phyloP scores from a whole-genome alignment of 2,113 vertebrate genomes.

The Barnardius zonarius region DNA sequence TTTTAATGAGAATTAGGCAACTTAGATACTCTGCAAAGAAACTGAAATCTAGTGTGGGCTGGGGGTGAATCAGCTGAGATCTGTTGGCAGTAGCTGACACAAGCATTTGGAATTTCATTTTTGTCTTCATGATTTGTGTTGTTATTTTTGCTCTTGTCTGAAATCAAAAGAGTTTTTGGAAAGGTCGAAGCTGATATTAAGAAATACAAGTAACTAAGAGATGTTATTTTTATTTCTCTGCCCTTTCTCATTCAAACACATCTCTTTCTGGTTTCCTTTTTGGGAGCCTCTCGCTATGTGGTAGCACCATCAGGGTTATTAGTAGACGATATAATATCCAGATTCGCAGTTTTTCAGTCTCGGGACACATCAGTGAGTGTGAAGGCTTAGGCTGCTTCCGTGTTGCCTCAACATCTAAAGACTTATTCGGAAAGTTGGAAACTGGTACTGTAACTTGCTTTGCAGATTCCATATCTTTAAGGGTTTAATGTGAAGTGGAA shows the following conservation, averaged over 20 bases:
- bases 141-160: background rate
- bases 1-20: background rate
- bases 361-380: background rate
- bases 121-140: background rate
- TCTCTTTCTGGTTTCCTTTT: background rate
- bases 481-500: background rate
- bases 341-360: background rate
- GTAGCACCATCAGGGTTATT: background rate
- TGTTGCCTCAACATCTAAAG: background rate
- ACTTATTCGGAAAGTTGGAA: background rate
- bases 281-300: background rate
- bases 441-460: background rate
- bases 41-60: background rate
- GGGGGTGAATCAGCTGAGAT: background rate
- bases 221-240: background rate
- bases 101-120: background rate
- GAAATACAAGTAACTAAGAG: background rate
- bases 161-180: background rate
- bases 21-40: background rate
- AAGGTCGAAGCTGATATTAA: background rate
- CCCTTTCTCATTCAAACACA: background rate
- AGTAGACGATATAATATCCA: background rate
- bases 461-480: background rate
- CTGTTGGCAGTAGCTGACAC: background rate
- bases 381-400: background rate